A percentile compares a stretch with the other conserved stretches of the same genome.
Conservation (phyloP, 2,113 vertebrate species). For the Hiodon tergisus region DNA sequence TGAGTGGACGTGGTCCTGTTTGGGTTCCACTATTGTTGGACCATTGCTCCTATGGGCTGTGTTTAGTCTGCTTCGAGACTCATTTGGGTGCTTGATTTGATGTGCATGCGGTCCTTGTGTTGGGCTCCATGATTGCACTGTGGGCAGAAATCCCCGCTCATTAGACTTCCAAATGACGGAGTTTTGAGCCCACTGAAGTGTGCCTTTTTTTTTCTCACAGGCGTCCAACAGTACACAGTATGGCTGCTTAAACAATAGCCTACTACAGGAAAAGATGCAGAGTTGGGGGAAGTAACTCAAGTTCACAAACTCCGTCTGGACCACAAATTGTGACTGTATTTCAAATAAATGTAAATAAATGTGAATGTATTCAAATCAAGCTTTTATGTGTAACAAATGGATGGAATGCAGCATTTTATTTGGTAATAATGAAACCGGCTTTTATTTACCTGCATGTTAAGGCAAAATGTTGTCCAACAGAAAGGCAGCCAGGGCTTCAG, state of each 20-base stretch:
- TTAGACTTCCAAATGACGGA: slow-evolving; percentile 3
- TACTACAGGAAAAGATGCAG: neutral
- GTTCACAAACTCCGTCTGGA: neutral
- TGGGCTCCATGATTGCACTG: neutral
- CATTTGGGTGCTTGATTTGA: neutral
- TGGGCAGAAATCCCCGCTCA: slow-evolving; percentile 2
- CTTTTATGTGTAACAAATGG: too few species aligned
- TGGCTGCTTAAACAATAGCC: neutral
- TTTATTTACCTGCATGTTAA: too few species aligned
- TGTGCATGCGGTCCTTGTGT: neutral
- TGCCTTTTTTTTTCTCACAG: neutral
- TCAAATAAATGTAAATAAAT: too few species aligned
- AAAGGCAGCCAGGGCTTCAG: neutral
- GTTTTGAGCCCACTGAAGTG: neutral
- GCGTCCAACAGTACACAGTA: slow-evolving; percentile 2
- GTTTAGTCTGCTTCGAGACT: slow-evolving; percentile 12
- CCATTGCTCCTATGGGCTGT: neutral
- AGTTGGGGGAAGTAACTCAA: neutral
- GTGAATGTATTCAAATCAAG: too few species aligned
- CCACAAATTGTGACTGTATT: too few species aligned
- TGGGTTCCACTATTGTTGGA: neutral
- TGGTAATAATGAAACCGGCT: too few species aligned
- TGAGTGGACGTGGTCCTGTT: neutral
- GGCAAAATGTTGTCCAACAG: neutral
- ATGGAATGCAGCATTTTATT: too few species aligned